phyloP scores from a whole-genome alignment of 2,888 invertebrate species.

The Linnaemya tessellans region DNA sequence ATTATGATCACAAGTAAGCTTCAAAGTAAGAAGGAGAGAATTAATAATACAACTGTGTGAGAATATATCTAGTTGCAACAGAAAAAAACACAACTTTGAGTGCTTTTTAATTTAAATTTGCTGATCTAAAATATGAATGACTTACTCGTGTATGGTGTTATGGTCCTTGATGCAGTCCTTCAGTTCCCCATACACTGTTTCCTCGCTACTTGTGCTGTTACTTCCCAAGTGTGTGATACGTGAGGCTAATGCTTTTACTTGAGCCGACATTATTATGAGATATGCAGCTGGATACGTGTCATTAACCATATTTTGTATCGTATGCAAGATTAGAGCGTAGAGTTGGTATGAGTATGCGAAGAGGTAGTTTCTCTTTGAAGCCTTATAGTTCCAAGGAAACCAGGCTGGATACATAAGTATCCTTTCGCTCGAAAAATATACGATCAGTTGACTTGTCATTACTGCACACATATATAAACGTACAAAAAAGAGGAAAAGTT shows the following conservation, averaged over 20 bases:
- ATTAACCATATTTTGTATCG: conserved; percentile 71
- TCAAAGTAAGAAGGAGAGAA: too few relatives aligned
- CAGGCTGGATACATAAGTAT: conserved; percentile 76
- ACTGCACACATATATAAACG: conserved; percentile 58
- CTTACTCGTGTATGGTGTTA: conserved; percentile 76
- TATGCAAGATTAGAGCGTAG: conserved; percentile 60
- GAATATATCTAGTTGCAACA: too few relatives aligned
- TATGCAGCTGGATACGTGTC: conserved; percentile 79
- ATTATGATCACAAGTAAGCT: too few relatives aligned
- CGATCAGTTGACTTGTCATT: conserved; percentile 68
- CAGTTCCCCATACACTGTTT: conserved; percentile 73
- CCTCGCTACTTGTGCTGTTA: neutral
- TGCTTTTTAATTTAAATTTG: neutral
- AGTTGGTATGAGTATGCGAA: conserved; percentile 73
- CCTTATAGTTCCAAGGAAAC: conserved; percentile 79
- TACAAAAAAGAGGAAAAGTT: conserved; percentile 66
- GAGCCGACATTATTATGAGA: conserved; percentile 77
- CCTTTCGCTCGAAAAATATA: conserved; percentile 70
- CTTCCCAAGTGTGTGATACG: conserved; percentile 72
- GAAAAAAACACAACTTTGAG: too few relatives aligned
- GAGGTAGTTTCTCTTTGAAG: conserved; percentile 72
- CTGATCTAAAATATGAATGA: neutral
- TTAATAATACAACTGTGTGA: too few relatives aligned
- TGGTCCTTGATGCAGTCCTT: conserved; percentile 79
- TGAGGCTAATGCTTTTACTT: conserved; percentile 76